Evolutionary conservation across 2,888 invertebrate species (phyloP).

Genomic region (Pherbina coryleti): DNA sequence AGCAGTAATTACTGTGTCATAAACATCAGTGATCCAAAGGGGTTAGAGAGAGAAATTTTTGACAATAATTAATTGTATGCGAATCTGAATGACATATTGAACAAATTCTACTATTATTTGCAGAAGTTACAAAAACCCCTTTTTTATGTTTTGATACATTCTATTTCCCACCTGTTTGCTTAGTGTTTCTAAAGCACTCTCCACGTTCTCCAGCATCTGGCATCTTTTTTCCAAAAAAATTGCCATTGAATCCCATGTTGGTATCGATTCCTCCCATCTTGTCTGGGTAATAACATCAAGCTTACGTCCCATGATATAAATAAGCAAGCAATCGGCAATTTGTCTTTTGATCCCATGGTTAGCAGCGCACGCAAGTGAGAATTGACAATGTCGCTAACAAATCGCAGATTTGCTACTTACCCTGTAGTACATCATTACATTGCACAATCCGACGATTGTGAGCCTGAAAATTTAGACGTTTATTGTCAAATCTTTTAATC

Average conservation of each 20-base stretch:
- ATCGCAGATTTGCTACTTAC: slow-evolving; percentile 35
- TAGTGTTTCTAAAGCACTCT: not conserved
- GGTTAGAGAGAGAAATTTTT: slow-evolving; percentile 17
- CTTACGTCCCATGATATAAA: slow-evolving; percentile 31
- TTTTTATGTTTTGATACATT: too few species aligned
- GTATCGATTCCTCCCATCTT: slow-evolving; percentile 37
- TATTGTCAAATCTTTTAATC: slow-evolving; percentile 40
- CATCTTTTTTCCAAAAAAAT: slow-evolving; percentile 36
- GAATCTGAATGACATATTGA: slow-evolving; percentile 9
- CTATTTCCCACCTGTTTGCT: not conserved
- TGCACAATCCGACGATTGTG: slow-evolving; percentile 37
- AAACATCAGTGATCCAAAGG: too few species aligned
- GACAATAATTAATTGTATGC: slow-evolving; percentile 24
- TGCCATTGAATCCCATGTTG: slow-evolving; percentile 26
- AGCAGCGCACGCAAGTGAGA: slow-evolving; percentile 41
- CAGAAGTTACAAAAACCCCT: slow-evolving; percentile 22
- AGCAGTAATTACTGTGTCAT: too few species aligned
- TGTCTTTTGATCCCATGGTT: slow-evolving; percentile 39
- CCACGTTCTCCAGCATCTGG: slow-evolving; percentile 15
- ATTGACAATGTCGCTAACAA: slow-evolving; percentile 34
- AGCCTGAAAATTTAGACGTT: slow-evolving; percentile 39
- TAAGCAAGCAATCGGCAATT: slow-evolving; percentile 39
- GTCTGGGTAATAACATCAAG: slow-evolving; percentile 30
- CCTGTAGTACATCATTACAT: slow-evolving; percentile 33
- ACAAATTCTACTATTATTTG: not conserved